Percentiles rank a stretch among this genome's conserved stretches.
phyloP scores from a whole-genome alignment of 2,888 invertebrate species.

The Atethmia centrago region DNA sequence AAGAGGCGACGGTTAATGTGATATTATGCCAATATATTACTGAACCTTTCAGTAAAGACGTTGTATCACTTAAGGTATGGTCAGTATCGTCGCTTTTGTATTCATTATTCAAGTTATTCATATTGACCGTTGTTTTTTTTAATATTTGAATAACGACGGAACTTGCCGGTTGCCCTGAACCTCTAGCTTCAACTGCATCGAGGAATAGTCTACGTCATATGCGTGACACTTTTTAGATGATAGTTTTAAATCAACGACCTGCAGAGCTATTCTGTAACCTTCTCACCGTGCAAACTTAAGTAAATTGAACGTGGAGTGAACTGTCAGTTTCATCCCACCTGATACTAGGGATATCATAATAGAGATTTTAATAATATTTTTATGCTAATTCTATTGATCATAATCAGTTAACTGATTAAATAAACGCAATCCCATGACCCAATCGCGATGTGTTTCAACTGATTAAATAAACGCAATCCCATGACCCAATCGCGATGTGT shows the following conservation, averaged over 20 bases:
- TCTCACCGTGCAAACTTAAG: too few species aligned
- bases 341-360: too few species aligned
- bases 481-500: too few species aligned
- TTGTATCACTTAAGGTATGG: constrained; percentile 20
- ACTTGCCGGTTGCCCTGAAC: constrained; percentile 9
- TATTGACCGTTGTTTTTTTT: constrained; percentile 21
- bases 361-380: too few species aligned
- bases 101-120: constrained; percentile 49
- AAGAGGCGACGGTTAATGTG: not conserved
- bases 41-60: constrained; percentile 21
- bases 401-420: too few species aligned
- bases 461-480: too few species aligned
- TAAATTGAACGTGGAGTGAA: too few species aligned
- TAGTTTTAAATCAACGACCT: not conserved
- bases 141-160: constrained; percentile 36
- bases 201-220: not conserved
- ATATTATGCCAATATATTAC: constrained; percentile 25
- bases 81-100: constrained; percentile 32
- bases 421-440: too few species aligned
- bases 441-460: too few species aligned
- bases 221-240: not conserved
- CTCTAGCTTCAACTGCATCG: constrained; percentile 5
- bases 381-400: too few species aligned
- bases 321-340: too few species aligned
- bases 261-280: too few species aligned